Conservation (phyloP, 1,140 invertebrate species). For the Lordiphosa clarofinis region DNA sequence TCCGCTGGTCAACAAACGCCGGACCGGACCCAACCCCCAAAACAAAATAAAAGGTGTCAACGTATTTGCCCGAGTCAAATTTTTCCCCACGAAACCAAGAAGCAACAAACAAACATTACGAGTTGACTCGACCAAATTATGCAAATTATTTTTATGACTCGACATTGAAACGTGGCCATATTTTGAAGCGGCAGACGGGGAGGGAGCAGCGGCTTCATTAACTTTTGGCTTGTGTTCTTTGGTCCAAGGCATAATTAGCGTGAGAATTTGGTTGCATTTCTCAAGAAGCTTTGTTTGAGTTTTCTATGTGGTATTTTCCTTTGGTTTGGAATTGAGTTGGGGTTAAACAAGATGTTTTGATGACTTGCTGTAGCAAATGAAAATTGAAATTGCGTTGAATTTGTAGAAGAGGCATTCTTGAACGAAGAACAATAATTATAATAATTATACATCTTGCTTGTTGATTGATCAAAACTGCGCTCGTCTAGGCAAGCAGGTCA, state of each 20-base stretch:
- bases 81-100: slow-evolving; percentile 21
- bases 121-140: slow-evolving; percentile 45
- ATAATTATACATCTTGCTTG: too few relatives aligned
- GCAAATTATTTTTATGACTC: slow-evolving; percentile 55
- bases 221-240: slow-evolving; percentile 34
- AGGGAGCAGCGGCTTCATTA: slow-evolving; percentile 16
- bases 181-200: slow-evolving; percentile 51
- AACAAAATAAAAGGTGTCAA: slow-evolving; percentile 60
- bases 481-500: too few relatives aligned
- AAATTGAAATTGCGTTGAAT: too few relatives aligned
- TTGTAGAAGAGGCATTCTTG: too few relatives aligned
- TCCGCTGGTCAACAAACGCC: slow-evolving; percentile 15
- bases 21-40: slow-evolving; percentile 1
- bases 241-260: slow-evolving; percentile 28
- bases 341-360: slow-evolving; percentile 1
- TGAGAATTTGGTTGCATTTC: slow-evolving; percentile 43
- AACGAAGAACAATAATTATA: too few relatives aligned
- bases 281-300: slow-evolving; percentile 6
- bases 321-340: too few relatives aligned
- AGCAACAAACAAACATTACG: slow-evolving; percentile 45
- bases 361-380: slow-evolving; percentile 7
- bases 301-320: neutral
- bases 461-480: too few relatives aligned
- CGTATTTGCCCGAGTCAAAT: slow-evolving; percentile 52
- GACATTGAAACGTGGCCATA: slow-evolving; percentile 63